These are phyloP conservation scores for Pyrochroa serraticornis DNA, from an alignment of 2,888 invertebrate species.

Conservation along the genomic window DNA sequence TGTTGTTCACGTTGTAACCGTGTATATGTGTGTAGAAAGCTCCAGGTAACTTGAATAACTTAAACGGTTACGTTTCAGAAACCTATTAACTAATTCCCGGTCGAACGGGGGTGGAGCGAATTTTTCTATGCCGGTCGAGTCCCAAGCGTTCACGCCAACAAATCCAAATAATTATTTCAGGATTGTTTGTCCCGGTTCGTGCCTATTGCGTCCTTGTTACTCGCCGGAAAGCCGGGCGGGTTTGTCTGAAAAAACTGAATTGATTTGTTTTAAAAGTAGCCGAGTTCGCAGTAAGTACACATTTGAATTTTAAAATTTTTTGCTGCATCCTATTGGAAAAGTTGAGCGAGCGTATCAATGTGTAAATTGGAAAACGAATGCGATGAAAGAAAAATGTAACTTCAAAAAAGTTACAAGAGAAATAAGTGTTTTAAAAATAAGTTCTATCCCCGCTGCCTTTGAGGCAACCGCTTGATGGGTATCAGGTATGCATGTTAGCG, in stretches of 20 bases:
- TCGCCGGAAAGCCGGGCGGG: no score
- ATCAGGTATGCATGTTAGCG: constrained; percentile 43
- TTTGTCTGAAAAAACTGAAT: constrained; percentile 4
- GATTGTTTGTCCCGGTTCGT: neutral
- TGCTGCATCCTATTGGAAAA: constrained; percentile 27
- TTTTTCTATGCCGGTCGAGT: no score
- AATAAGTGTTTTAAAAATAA: constrained; percentile 31
- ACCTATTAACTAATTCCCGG: no score
- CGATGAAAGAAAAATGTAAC: constrained; percentile 37
- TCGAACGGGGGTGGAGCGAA: no score
- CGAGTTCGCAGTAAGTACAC: neutral
- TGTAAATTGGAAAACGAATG: constrained; percentile 36
- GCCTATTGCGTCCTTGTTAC: no score
- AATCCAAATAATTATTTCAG: constrained; percentile 2
- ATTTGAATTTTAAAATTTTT: constrained; percentile 21
- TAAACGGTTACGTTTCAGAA: no score
- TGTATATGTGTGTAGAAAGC: no score
- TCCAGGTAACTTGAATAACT: no score
- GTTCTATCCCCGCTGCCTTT: constrained; percentile 24
- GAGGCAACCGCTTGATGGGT: constrained; percentile 41
- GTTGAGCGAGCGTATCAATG: constrained; percentile 35
- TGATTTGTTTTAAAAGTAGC: constrained; percentile 17
- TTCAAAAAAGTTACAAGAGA: constrained; percentile 27
- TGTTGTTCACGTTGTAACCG: neutral
- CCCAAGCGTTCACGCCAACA: neutral